These are phyloP conservation scores for Scaptomyza parva DNA, from an alignment of 2,888 invertebrate genomes.

Conservation along the genomic window DNA sequence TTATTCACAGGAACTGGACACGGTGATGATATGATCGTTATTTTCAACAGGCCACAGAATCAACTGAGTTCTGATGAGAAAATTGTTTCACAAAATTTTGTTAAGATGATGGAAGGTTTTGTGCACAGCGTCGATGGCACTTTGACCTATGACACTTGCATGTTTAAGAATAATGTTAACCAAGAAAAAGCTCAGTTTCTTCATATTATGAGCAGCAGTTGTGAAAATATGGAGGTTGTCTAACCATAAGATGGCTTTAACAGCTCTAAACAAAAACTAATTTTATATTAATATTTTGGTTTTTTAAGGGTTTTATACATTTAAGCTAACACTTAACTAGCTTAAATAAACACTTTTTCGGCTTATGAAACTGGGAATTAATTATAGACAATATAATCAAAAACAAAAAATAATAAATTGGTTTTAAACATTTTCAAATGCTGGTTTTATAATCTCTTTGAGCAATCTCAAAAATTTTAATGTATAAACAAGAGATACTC, in stretches of 20 bases:
- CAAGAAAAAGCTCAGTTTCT: slow-evolving; percentile 54
- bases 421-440: too few relatives aligned
- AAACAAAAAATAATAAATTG: too few relatives aligned
- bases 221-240: slow-evolving; percentile 17
- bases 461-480: too few relatives aligned
- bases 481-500: not conserved
- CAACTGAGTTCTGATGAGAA: slow-evolving; percentile 45
- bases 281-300: not conserved
- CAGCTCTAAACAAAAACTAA: not conserved
- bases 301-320: not conserved
- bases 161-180: slow-evolving; percentile 62
- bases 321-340: too few relatives aligned
- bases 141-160: slow-evolving; percentile 61
- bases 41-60: not conserved
- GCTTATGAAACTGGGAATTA: too few relatives aligned
- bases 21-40: slow-evolving; percentile 69
- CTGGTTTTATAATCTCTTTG: too few relatives aligned
- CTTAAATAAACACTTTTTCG: too few relatives aligned
- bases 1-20: slow-evolving; percentile 65
- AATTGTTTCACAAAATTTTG: slow-evolving; percentile 61
- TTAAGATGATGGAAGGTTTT: slow-evolving; percentile 74
- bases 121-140: slow-evolving; percentile 31
- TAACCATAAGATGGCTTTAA: not conserved
- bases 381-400: too few relatives aligned
- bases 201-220: slow-evolving; percentile 56